Evolutionary conservation across 2,888 invertebrate species (phyloP).

Genomic region (Alsophila aescularia): DNA sequence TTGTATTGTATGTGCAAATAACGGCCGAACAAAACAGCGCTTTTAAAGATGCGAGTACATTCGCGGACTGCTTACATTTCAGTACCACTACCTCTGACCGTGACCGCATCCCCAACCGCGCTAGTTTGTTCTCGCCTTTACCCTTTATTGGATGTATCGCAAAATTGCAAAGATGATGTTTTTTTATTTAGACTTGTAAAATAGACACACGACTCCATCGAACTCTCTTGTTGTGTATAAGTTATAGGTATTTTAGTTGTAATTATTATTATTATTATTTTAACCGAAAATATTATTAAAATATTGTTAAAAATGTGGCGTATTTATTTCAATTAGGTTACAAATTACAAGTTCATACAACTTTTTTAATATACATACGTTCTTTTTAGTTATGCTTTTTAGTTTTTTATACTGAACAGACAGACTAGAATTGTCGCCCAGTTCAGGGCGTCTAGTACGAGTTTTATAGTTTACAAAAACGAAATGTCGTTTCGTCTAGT

Average conservation of each 20-base stretch:
- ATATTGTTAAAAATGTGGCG: constrained; percentile 51
- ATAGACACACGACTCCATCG: constrained; percentile 22
- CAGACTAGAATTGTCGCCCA: no score
- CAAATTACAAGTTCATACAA: no score
- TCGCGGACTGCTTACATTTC: no score
- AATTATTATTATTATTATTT: constrained; percentile 52
- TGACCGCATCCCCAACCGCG: neutral
- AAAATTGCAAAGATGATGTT: neutral
- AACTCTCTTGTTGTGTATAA: constrained; percentile 48
- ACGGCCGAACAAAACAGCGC: neutral
- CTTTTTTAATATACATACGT: no score
- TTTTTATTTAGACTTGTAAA: neutral
- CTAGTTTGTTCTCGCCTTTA: neutral
- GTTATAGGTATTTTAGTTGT: constrained; percentile 60
- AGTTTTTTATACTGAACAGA: no score
- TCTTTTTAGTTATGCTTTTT: no score
- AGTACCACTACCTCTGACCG: no score
- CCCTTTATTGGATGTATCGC: neutral
- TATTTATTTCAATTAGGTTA: constrained; percentile 20
- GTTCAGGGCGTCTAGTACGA: no score
- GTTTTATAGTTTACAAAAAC: no score
- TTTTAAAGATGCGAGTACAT: no score
- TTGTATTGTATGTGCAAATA: neutral
- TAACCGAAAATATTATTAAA: constrained; percentile 63
- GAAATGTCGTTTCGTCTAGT: no score